Percentiles rank a stretch among this genome's conserved stretches.
Evolutionary conservation across 92 coral and sea anemone species (phyloP).

Genomic region (Zoanthus solanderi): DNA sequence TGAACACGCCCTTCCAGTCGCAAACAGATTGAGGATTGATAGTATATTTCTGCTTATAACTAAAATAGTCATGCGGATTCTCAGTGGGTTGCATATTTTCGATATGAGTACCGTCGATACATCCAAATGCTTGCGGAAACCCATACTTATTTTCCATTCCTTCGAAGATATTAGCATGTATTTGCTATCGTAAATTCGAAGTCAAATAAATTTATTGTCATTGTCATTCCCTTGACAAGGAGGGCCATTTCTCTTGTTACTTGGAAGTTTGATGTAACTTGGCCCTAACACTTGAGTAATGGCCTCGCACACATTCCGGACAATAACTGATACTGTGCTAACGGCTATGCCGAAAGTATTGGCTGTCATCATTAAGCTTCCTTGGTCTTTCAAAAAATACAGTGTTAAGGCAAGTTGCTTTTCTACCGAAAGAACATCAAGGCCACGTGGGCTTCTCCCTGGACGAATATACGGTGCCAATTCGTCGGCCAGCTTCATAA

Average conservation of each 20-base stretch:
- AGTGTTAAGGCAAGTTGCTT: constrained; percentile 2
- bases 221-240: constrained; percentile 38
- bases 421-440: not conserved
- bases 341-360: too few relatives aligned
- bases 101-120: constrained; percentile 79
- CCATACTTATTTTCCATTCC: constrained; percentile 57
- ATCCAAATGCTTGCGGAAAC: constrained; percentile 80
- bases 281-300: constrained; percentile 42
- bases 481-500: too few relatives aligned
- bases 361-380: not conserved
- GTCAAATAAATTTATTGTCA: too few relatives aligned
- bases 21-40: constrained; percentile 75
- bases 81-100: constrained; percentile 69
- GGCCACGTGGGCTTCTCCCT: too few relatives aligned
- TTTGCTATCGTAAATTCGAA: too few relatives aligned
- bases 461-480: too few relatives aligned
- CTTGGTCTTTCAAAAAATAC: constrained; percentile 3
- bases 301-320: constrained; percentile 48
- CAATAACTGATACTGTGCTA: too few relatives aligned
- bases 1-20: constrained; percentile 64
- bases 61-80: constrained; percentile 71
- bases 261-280: constrained; percentile 61
- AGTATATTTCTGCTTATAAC: constrained; percentile 74
- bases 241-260: constrained; percentile 48
- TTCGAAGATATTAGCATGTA: too few relatives aligned